Base-by-base conservation (phyloP, 2,797 vertebrate genomes). In the Linurgus olivaceus region DNA sequence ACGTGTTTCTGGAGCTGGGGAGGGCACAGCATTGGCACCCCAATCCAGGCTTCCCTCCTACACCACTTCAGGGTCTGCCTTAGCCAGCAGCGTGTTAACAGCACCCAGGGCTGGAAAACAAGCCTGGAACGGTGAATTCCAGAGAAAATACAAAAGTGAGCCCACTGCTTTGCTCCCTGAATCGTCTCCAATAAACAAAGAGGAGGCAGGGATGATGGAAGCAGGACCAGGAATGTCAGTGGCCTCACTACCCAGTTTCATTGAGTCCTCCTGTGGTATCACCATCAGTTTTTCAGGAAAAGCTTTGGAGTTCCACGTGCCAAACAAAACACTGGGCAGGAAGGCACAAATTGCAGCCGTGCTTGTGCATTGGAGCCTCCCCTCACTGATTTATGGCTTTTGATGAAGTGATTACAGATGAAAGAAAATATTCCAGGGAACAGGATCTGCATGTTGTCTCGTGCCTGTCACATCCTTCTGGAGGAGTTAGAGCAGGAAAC, bases 361-460 rank as follows among this genome's bases (percentile, higher is more conserved):
- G 94, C 96, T 97, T 94, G 96, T 96, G 96, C 96, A 92, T 90
- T 95, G 85, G 62, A 74, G 78, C 92, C 93, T 86, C 70, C 80
- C 86, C 81, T 68, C 14, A 24, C 19, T 96, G 97, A 97, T 97
- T 97, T 96, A 96, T 77, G 83, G 95, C 35, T 83, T 93, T 63
- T 81, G 94, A 97, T 96, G 75, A 77, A 96, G 85, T 40, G 96
- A 98, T 98, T 97, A 82, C 67, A 82, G 96, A 97, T 95, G 87
- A 97, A 97, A 97, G 97, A 95, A 98, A 97, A 97, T 97, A 97
- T 96, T 94, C 88, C 96, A 87, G 95, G 94, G 95, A 91, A 91
- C 86, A 62, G 89, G 95, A 95, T 59, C 87, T 88, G 94, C 92
- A 92, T 62, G 72, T 80, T 94, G 93, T 90, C 97, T 94, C 65